These are phyloP conservation scores for Stegophylla sp. DNA, from an alignment of 2,888 invertebrate species.

Conservation along the genomic window DNA sequence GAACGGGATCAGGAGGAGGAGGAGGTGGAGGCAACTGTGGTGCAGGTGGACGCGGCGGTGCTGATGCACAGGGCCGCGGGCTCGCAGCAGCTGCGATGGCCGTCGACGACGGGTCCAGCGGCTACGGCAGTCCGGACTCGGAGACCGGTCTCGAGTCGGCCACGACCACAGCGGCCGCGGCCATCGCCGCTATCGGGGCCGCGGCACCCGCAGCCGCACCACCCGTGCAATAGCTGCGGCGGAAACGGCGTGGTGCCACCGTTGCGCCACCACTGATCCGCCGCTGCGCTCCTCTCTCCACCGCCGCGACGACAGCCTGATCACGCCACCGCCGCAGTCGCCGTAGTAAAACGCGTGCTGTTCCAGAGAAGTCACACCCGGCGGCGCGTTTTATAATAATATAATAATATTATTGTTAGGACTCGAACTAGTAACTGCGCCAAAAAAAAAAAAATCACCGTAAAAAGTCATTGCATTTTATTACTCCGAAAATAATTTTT, in stretches of 20 bases:
- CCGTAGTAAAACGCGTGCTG: no score
- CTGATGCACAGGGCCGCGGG: slow-evolving; percentile 54
- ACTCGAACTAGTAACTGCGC: no score
- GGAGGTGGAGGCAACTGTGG: slow-evolving; percentile 50
- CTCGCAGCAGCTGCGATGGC: slow-evolving; percentile 30
- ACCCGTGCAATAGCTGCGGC: slow-evolving; percentile 15
- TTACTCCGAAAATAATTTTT: no score
- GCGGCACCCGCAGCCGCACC: background rate
- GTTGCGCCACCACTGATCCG: slow-evolving; percentile 24
- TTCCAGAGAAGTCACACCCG: no score
- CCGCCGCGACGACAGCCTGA: no score
- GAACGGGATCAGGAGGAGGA: slow-evolving; percentile 61
- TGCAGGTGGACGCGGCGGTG: slow-evolving; percentile 61
- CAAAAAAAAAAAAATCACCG: no score
- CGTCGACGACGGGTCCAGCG: slow-evolving; percentile 62
- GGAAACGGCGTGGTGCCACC: background rate
- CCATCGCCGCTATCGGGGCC: background rate
- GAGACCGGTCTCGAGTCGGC: slow-evolving; percentile 60
- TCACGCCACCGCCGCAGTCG: no score
- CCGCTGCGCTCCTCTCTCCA: background rate
- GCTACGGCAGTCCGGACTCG: slow-evolving; percentile 63
- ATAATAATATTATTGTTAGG: no score
- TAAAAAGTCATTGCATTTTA: no score
- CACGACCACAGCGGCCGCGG: background rate
- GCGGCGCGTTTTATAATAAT: no score